phyloP scores from a whole-genome alignment of 2,888 invertebrate species.

The Harpalus rubripes region DNA sequence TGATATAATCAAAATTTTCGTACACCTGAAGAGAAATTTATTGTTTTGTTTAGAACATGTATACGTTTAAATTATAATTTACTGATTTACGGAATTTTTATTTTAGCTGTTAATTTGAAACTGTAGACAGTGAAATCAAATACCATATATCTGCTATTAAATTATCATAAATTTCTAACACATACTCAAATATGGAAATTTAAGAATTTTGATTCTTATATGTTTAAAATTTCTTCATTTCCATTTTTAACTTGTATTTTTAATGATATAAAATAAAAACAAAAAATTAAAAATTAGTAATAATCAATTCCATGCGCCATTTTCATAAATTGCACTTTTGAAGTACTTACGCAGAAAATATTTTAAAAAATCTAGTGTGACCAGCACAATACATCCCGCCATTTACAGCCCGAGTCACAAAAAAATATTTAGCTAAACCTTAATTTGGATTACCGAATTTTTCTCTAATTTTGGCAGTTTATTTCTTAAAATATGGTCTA shows the following conservation, averaged over 20 bases:
- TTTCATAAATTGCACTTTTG: no score
- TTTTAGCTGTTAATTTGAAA: neutral
- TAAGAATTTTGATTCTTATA: neutral
- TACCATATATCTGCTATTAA: constrained; percentile 2
- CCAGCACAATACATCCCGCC: no score
- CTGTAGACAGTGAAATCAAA: neutral
- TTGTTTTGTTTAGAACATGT: constrained; percentile 4
- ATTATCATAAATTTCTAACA: constrained; percentile 2
- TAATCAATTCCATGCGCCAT: neutral
- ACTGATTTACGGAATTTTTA: neutral
- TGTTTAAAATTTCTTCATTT: neutral
- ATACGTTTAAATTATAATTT: neutral
- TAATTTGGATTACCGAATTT: no score
- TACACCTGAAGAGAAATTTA: constrained; percentile 22
- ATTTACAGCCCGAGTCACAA: no score
- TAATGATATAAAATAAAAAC: no score
- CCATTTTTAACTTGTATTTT: neutral
- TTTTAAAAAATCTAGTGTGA: no score
- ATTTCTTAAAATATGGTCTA: no score
- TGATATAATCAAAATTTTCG: constrained; percentile 27
- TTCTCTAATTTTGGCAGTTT: no score
- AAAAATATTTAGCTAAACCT: no score
- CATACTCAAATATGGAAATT: constrained; percentile 5
- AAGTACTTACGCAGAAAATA: no score
- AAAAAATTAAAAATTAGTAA: neutral